Conservation (phyloP, 2,113 vertebrate species). For the Sphyrna mokarran region DNA sequence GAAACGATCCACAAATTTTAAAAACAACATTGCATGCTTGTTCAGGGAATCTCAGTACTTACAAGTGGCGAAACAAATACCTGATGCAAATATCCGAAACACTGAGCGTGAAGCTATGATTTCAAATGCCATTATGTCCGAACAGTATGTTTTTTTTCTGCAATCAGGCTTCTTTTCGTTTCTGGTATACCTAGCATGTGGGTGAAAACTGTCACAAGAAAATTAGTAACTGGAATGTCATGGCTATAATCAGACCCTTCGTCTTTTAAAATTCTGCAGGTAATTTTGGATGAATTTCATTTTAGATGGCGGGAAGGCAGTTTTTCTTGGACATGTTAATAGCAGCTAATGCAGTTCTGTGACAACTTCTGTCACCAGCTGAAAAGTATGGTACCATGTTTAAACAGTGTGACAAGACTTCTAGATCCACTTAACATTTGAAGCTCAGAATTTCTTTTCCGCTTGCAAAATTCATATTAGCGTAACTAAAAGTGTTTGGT, state of each 20-base stretch:
- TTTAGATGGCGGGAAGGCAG: neutral
- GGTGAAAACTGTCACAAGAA: neutral
- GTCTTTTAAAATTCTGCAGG: neutral
- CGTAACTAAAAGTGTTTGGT: conserved; percentile 6
- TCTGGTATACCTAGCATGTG: neutral
- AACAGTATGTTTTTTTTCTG: neutral
- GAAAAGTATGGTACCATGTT: neutral
- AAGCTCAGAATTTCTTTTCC: neutral
- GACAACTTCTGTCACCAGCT: neutral
- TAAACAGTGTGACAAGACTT: neutral
- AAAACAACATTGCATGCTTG: neutral
- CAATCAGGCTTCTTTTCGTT: neutral
- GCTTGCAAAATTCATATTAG: neutral
- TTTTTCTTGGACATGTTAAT: neutral
- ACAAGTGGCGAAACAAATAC: neutral
- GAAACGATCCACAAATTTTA: neutral
- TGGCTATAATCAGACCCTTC: neutral
- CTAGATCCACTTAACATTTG: neutral
- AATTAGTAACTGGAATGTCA: neutral
- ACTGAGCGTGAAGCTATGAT: neutral
- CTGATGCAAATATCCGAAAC: neutral
- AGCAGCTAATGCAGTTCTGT: neutral
- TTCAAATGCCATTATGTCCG: neutral
- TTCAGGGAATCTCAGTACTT: neutral
- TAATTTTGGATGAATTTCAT: conserved; percentile 16